These are phyloP conservation scores for Parasteatoda lunata DNA, from an alignment of 2,888 invertebrate species.

Conservation along the genomic window DNA sequence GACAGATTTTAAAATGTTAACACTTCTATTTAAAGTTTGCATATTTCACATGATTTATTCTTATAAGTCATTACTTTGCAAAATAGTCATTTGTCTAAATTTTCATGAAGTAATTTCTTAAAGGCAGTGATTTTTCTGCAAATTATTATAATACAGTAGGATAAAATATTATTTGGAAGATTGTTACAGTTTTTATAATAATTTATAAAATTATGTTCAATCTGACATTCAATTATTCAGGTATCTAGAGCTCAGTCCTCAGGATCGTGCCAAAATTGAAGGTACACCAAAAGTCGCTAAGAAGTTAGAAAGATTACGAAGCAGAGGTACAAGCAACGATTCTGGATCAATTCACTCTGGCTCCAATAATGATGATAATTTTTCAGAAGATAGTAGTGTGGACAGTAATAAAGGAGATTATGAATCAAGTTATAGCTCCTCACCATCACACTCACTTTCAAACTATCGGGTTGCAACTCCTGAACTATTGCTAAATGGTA, in stretches of 20 bases:
- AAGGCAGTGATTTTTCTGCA: too few relatives aligned
- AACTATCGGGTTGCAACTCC: constrained; percentile 58
- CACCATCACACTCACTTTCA: constrained; percentile 65
- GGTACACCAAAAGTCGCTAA: constrained; percentile 93
- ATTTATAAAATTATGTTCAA: not conserved
- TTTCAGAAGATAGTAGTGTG: constrained; percentile 66
- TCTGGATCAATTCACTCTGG: constrained; percentile 68
- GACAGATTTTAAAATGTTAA: too few relatives aligned
- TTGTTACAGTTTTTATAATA: too few relatives aligned
- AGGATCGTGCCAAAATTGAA: constrained; percentile 92
- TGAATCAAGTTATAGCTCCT: constrained; percentile 66
- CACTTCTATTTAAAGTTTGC: too few relatives aligned
- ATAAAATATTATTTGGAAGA: too few relatives aligned
- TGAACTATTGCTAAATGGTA: constrained; percentile 62
- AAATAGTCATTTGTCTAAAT: too few relatives aligned
- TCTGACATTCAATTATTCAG: constrained; percentile 74
- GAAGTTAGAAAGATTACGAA: constrained; percentile 86
- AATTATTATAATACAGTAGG: too few relatives aligned
- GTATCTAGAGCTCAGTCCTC: constrained; percentile 91
- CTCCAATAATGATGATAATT: constrained; percentile 67
- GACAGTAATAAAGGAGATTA: constrained; percentile 67
- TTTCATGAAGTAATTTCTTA: too few relatives aligned
- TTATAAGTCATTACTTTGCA: too few relatives aligned
- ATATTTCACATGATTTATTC: too few relatives aligned
- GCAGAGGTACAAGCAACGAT: constrained; percentile 67